These are phyloP conservation scores for Thymelicus lineola DNA, from an alignment of 2,888 invertebrate species.

Conservation along the genomic window DNA sequence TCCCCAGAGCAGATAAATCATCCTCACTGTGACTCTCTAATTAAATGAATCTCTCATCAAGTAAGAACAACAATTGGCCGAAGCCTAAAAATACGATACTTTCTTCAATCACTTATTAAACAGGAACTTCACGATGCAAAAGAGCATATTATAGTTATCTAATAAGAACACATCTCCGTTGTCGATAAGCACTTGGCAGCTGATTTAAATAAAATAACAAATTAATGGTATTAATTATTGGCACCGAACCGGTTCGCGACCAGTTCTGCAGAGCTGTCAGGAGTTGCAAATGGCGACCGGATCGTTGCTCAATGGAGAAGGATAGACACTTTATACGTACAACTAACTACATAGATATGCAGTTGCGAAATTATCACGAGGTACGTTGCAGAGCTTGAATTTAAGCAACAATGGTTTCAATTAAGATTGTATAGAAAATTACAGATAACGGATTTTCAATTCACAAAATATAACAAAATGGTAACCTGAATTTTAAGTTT, in stretches of 20 bases:
- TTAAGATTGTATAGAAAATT: conserved; percentile 3
- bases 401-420: background rate
- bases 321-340: background rate
- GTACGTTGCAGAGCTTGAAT: background rate
- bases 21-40: too few relatives aligned
- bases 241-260: conserved; percentile 15
- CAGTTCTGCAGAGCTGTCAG: conserved; percentile 22
- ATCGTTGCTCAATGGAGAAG: conserved; percentile 14
- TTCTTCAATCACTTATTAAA: background rate
- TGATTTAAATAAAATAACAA: conserved; percentile 26
- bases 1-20: too few relatives aligned
- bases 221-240: conserved; percentile 28
- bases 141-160: background rate
- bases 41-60: too few relatives aligned
- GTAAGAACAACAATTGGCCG: too few relatives aligned
- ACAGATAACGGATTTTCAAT: background rate
- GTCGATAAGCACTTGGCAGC: conserved; percentile 10
- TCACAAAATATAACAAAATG: background rate
- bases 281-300: conserved; percentile 25
- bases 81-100: background rate
- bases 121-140: background rate
- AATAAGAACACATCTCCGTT: conserved; percentile 11
- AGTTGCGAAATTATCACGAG: conserved; percentile 4
- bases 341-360: conserved; percentile 11
- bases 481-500: background rate